Base-by-base conservation (phyloP, 2,797 vertebrate genomes). In the Silurus aristotelis region DNA sequence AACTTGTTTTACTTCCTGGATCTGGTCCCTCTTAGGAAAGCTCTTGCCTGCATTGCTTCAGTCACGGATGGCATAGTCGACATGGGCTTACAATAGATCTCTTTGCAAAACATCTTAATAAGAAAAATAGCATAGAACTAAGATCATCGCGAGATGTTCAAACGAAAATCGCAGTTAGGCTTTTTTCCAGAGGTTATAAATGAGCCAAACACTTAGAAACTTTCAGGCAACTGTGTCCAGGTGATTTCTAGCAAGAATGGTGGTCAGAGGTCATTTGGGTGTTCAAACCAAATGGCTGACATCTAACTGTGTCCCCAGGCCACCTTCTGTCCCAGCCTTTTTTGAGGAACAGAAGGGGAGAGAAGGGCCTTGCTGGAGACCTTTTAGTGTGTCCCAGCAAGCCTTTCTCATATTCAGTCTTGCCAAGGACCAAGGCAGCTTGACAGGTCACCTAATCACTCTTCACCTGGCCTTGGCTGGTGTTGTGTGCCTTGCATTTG, bases 11-110 rank as follows among this genome's bases (percentile, higher is more conserved):
- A 85, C 80, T 83, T 72, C 63, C 63, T 85, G 77, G 82, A 79
- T 87, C 84, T 90, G 88, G 86, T 89, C 88, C 83, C 83, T 84
- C 71, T 86, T 88, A 89, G 89, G 78, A 83, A 88, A 87, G 85
- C 55, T 82, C 88, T 82, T 82, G 80, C 83, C 88, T 89, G 86
- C 84, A 87, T 85, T 81, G 79, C 86, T 83, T 89, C 87, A 85
- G 88, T 87, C 85, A 88, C 66, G 83, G 83, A 85, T 87, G 84
- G 73, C 81, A 83, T 79, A 20, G 43, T 22, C 63, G 82, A 83
- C 83, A 82, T 77, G 84, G 80, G 75, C 73, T 89, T 72, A 77
- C 14, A 20, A 72, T 72, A 61, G 75, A 84, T 85, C 84, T 79
- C 76, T 81, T 43, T 72, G 70, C 48, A 27, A 81, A n/a, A 76